phyloP scores from a whole-genome alignment of 2,888 invertebrate genomes.

The Chrysopilus asiliformis region DNA sequence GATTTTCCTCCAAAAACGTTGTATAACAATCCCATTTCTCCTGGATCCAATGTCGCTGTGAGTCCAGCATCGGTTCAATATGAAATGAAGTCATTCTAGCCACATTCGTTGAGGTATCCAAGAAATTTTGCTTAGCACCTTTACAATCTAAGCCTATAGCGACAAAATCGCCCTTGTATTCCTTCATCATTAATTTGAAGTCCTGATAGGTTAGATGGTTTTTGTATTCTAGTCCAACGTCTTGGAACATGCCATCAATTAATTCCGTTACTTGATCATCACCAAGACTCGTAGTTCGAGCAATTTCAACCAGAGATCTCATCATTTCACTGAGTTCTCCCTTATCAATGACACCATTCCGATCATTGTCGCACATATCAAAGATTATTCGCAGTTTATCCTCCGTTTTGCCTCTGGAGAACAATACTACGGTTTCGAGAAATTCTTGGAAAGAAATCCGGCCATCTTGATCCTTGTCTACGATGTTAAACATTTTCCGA shows the following conservation, averaged over 20 bases:
- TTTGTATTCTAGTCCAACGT: slow-evolving; percentile 80
- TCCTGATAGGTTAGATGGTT: slow-evolving; percentile 82
- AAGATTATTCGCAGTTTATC: slow-evolving; percentile 89
- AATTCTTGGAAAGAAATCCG: slow-evolving; percentile 93
- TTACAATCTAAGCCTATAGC: slow-evolving; percentile 90
- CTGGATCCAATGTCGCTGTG: slow-evolving; percentile 53
- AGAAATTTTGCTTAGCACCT: slow-evolving; percentile 88
- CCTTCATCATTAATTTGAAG: slow-evolving; percentile 92
- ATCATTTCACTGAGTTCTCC: slow-evolving; percentile 88
- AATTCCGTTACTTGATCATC: slow-evolving; percentile 85
- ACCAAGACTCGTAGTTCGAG: slow-evolving; percentile 76
- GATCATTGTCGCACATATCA: slow-evolving; percentile 94
- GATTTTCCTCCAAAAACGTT: slow-evolving; percentile 87
- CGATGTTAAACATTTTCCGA: slow-evolving; percentile 94
- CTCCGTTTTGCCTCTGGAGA: slow-evolving; percentile 84
- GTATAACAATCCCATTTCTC: slow-evolving; percentile 76
- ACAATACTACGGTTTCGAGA: slow-evolving; percentile 81
- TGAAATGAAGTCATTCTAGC: slow-evolving; percentile 92
- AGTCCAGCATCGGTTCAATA: slow-evolving; percentile 67
- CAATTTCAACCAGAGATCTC: slow-evolving; percentile 82
- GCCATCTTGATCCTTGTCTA: slow-evolving; percentile 87
- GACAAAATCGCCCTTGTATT: slow-evolving; percentile 89
- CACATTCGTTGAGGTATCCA: slow-evolving; percentile 88
- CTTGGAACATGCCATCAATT: slow-evolving; percentile 89
- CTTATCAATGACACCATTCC: slow-evolving; percentile 88